phyloP scores from a whole-genome alignment of 1,140 invertebrate species.

The Gonatopus flavifemur region DNA sequence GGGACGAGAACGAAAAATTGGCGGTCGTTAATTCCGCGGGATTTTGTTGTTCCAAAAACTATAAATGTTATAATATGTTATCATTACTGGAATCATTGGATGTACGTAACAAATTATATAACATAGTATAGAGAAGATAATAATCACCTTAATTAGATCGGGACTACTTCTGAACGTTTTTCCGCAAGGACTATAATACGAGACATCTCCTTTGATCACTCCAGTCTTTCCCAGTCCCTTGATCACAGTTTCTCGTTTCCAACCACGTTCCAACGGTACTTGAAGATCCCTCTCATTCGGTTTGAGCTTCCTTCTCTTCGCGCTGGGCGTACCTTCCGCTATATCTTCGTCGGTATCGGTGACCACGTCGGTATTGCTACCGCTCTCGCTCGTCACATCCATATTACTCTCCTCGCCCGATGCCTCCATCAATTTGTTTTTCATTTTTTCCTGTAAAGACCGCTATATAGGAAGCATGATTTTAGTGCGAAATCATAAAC shows the following conservation, averaged over 20 bases:
- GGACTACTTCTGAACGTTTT: constrained; percentile 74
- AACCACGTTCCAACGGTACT: constrained; percentile 78
- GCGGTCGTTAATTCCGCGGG: constrained; percentile 75
- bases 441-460: constrained; percentile 63
- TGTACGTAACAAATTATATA: too few species aligned
- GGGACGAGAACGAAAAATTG: constrained; percentile 90
- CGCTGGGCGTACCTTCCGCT: constrained; percentile 47
- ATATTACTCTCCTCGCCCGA: constrained; percentile 60
- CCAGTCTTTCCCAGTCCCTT: constrained; percentile 79
- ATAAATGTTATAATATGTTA: too few species aligned
- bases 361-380: constrained; percentile 57
- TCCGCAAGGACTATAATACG: constrained; percentile 85
- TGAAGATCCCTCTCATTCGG: constrained; percentile 66
- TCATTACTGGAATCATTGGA: too few species aligned
- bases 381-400: constrained; percentile 57
- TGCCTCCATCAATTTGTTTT: constrained; percentile 61
- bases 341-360: constrained; percentile 62
- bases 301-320: constrained; percentile 53
- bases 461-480: constrained; percentile 46
- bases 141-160: constrained; percentile 74
- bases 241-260: constrained; percentile 88
- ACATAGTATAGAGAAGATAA: too few species aligned
- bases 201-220: constrained; percentile 82
- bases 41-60: constrained; percentile 80
- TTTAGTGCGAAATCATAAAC: constrained; percentile 42